Evolutionary conservation across 2,113 vertebrate species (phyloP), one percentile per base, ranked within the genome.

Genomic region (Paradisaea rubra): DNA sequence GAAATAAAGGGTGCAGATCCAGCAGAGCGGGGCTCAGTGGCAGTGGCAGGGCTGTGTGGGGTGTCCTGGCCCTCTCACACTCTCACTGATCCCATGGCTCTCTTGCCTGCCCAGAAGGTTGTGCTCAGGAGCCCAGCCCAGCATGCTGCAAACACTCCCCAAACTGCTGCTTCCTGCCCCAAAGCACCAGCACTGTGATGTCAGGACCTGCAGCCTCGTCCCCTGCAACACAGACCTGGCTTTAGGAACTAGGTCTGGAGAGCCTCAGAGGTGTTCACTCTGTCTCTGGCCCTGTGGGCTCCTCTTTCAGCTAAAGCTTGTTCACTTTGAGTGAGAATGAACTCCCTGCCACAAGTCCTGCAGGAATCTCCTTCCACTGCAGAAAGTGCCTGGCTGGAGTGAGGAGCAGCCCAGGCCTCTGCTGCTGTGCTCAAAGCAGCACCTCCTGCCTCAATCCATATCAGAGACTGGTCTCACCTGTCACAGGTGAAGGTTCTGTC

Each of bases 301-400:
- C 80, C 54, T 72, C 57, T 37, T 33, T 22, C 44, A 81, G 49
- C 68, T 63, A 21, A 39, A 81, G 72, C 68, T 86, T 41, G 2
- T 33, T 73, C 4, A 1, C 13, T 82, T 18, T 6, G 15, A 56
- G 53, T 44, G 56, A 84, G 30, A 78, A 16, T 10, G 53, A 79
- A 13, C 5, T 27, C 21, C 7, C 41, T 50, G 41, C 45, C 45
- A 2, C 1, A 22, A 92, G 30, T 19, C 70, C 49, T 44, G 60
- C 63, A 88, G 74, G 73, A 89, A 69, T 22, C 85, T 91, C 81
- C 70, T 89, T 60, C 54, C 81, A 23, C 57, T 82, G 91, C 53
- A 82, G 49, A n/a, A 68, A 47, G 37, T 13, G 12, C 30, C 66
- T 39, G 39, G 25, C 65, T 24, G 45, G 54, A 60, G 88, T 10